A percentile compares a stretch with the other conserved stretches of the same genome.
Conservation (phyloP, 1,140 invertebrate species). For the Papilio machaon region DNA sequence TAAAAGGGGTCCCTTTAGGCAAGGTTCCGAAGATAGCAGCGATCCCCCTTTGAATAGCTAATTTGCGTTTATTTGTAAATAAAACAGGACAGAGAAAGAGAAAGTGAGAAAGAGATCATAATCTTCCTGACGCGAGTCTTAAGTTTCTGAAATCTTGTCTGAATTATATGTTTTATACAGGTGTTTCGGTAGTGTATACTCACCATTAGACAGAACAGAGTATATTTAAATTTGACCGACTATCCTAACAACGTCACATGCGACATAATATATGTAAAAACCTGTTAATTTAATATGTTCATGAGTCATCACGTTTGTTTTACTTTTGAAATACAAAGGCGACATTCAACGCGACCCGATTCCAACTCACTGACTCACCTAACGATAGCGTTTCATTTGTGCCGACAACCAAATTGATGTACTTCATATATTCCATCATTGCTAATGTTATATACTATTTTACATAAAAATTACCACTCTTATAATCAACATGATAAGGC, state of each 20-base stretch:
- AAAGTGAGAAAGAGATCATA: no score
- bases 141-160: no score
- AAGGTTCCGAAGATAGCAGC: no score
- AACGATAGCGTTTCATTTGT: constrained; percentile 42
- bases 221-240: background rate
- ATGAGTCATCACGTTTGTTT: constrained; percentile 41
- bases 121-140: no score
- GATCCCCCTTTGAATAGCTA: no score
- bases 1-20: no score
- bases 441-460: background rate
- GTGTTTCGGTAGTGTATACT: background rate
- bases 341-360: constrained; percentile 43
- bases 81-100: no score
- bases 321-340: constrained; percentile 40
- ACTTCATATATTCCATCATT: constrained; percentile 40
- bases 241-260: background rate
- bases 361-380: constrained; percentile 49
- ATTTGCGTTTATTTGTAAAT: no score
- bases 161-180: no score
- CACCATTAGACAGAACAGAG: background rate
- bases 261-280: constrained; percentile 2
- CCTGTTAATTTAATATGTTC: background rate
- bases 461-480: background rate
- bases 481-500: background rate
- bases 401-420: constrained; percentile 42